These are phyloP conservation scores for Clarias gariepinus DNA, from an alignment of 2,113 vertebrate species.

Conservation along the genomic window DNA sequence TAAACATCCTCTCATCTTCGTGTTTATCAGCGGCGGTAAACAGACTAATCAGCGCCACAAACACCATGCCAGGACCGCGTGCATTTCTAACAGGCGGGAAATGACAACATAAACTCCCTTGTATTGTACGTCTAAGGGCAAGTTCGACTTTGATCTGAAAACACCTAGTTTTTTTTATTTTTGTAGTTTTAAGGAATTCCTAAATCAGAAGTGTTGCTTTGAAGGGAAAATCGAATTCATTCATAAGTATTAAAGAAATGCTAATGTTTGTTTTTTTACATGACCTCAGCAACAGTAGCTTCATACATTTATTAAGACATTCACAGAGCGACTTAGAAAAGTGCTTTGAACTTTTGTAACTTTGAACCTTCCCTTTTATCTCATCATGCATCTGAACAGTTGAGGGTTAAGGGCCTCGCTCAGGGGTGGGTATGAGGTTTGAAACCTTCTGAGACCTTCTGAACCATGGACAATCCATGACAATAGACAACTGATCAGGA, in stretches of 20 bases:
- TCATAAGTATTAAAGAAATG: neutral
- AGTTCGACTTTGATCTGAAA: neutral
- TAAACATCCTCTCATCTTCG: slow-evolving; percentile 28
- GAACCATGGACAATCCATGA: too few species aligned
- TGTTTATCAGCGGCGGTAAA: slow-evolving; percentile 40
- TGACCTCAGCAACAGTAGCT: too few species aligned
- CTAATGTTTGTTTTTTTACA: too few species aligned
- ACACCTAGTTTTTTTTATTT: neutral
- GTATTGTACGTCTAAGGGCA: neutral
- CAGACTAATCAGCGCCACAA: slow-evolving; percentile 39
- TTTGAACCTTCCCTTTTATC: too few species aligned
- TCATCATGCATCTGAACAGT: too few species aligned
- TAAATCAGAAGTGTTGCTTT: neutral
- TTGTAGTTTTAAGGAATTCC: neutral
- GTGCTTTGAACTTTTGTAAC: too few species aligned
- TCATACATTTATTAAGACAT: too few species aligned
- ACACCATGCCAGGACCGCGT: slow-evolving; percentile 29
- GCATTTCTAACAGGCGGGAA: neutral
- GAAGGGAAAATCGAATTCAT: neutral
- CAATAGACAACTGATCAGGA: too few species aligned
- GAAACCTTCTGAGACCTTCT: too few species aligned
- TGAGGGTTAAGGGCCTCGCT: too few species aligned
- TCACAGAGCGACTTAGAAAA: too few species aligned
- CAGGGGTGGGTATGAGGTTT: too few species aligned
- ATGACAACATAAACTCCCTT: slow-evolving; percentile 3